A percentile compares a stretch with the other conserved stretches of the same genome.
Evolutionary conservation across 2,888 invertebrate genomes (phyloP).

Genomic region (Ametastegia equiseti): DNA sequence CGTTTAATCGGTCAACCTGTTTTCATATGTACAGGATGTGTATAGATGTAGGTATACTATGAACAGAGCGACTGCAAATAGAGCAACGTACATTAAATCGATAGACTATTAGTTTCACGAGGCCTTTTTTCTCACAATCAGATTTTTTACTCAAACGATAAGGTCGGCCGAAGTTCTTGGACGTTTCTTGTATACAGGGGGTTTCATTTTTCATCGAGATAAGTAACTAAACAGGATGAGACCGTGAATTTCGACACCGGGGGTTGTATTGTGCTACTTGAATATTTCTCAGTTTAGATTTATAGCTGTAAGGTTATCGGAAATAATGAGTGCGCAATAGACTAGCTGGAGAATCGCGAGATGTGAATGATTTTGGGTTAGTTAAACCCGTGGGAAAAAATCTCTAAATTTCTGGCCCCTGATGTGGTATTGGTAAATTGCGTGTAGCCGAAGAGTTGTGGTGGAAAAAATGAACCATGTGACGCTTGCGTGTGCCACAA

Average conservation of each 20-base stretch:
- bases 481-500: constrained; percentile 9
- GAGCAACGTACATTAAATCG: too few species aligned
- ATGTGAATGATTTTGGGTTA: background rate
- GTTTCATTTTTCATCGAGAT: background rate
- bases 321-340: background rate
- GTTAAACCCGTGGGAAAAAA: background rate
- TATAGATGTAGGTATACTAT: too few species aligned
- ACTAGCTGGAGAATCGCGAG: background rate
- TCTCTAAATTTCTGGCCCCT: background rate
- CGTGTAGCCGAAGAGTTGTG: background rate
- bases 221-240: background rate
- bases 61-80: too few species aligned
- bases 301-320: background rate
- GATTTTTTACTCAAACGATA: background rate
- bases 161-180: background rate
- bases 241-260: too few species aligned
- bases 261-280: too few species aligned
- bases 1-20: too few species aligned
- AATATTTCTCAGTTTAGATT: too few species aligned
- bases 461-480: constrained; percentile 8
- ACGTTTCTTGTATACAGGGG: background rate
- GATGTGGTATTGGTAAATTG: background rate
- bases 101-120: too few species aligned
- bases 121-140: too few species aligned
- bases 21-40: too few species aligned